phyloP scores from a whole-genome alignment of 1,140 invertebrate species.

The Drosophila repleta region DNA sequence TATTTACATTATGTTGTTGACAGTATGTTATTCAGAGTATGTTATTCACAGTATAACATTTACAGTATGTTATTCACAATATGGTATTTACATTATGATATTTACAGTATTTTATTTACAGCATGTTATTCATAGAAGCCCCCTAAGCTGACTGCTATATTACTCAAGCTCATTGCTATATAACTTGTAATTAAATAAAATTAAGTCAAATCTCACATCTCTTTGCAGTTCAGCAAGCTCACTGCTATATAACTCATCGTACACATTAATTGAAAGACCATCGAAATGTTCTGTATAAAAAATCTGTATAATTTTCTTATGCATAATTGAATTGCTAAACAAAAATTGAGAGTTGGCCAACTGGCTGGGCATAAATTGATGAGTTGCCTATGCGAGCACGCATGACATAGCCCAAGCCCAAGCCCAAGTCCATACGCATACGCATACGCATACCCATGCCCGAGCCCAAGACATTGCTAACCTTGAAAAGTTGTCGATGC shows the following conservation, averaged over 20 bases:
- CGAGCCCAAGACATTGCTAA: conserved; percentile 55
- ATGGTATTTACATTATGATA: too few relatives aligned
- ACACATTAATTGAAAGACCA: neutral
- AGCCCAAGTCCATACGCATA: conserved; percentile 8
- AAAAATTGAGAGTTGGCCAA: conserved; percentile 34
- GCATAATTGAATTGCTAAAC: conserved; percentile 28
- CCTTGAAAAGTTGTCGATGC: conserved; percentile 77
- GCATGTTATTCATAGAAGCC: too few relatives aligned
- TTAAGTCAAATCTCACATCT: too few relatives aligned
- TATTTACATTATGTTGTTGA: too few relatives aligned
- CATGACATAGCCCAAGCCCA: conserved; percentile 28
- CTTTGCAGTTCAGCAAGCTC: too few relatives aligned
- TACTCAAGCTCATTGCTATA: neutral
- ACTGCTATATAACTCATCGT: too few relatives aligned
- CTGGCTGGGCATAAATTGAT: conserved; percentile 15
- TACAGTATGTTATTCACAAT: too few relatives aligned
- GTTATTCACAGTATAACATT: too few relatives aligned
- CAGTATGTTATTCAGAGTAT: too few relatives aligned
- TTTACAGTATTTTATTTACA: too few relatives aligned
- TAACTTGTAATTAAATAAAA: neutral
- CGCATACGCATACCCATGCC: neutral
- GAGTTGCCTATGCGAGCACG: conserved; percentile 17
- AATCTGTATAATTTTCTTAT: conserved; percentile 15
- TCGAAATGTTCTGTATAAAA: neutral
- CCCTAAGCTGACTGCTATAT: too few relatives aligned